phyloP scores from a whole-genome alignment of 2,113 vertebrate species.

The Carassius carassius region DNA sequence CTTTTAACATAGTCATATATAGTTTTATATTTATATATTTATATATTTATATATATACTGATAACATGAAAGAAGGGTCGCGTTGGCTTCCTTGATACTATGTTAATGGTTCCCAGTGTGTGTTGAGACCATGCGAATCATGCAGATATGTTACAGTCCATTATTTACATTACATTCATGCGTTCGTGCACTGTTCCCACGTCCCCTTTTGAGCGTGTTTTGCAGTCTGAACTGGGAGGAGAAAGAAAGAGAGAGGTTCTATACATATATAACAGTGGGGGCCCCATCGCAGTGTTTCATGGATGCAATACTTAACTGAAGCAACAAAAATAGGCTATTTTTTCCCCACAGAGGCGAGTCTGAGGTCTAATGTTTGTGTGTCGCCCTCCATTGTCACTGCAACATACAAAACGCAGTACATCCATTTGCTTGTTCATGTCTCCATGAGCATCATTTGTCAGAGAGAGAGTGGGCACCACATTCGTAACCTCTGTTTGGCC shows the following conservation, averaged over 20 bases:
- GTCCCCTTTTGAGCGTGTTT: constrained; percentile 60
- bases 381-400: constrained; percentile 36
- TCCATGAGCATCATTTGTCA: constrained; percentile 74
- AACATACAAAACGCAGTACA: constrained; percentile 44
- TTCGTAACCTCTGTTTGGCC: constrained; percentile 91
- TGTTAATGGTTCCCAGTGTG: constrained; percentile 81
- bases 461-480: constrained; percentile 90
- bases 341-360: constrained; percentile 52
- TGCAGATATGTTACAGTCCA: constrained; percentile 94
- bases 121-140: constrained; percentile 98
- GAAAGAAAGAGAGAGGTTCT: constrained; percentile 59
- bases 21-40: constrained; percentile 79
- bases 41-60: constrained; percentile 78
- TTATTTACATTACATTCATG: constrained; percentile 99
- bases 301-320: constrained; percentile 62
- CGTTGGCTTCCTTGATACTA: constrained; percentile 70
- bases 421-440: constrained; percentile 36
- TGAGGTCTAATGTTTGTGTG: constrained; percentile 38
- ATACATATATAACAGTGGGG: constrained; percentile 76
- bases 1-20: constrained; percentile 87
- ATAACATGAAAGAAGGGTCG: constrained; percentile 74
- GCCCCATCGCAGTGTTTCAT: constrained; percentile 64
- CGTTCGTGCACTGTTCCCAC: constrained; percentile 93
- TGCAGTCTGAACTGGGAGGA: constrained; percentile 74
- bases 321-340: constrained; percentile 61